A percentile compares a stretch with the other conserved stretches of the same genome.
These are phyloP conservation scores for Herminia tarsipennalis DNA, from an alignment of 2,888 invertebrate genomes.

Conservation along the genomic window DNA sequence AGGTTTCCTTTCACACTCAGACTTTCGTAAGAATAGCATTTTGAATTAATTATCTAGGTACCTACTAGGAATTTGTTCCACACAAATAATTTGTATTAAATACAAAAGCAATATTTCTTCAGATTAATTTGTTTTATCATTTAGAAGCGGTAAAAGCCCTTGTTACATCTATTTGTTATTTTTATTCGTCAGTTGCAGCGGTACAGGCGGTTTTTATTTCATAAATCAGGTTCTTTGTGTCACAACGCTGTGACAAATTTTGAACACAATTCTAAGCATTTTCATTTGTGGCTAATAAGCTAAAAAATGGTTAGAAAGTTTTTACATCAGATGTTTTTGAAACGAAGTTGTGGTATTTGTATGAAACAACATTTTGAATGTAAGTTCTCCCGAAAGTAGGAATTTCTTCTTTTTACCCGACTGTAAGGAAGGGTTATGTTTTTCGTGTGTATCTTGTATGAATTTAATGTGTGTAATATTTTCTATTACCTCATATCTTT, in stretches of 20 bases:
- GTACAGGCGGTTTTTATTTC: constrained; percentile 35
- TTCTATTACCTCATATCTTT: too few species aligned
- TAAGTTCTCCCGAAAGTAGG: too few species aligned
- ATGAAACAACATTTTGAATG: too few species aligned
- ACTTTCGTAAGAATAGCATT: too few species aligned
- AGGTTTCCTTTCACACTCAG: too few species aligned
- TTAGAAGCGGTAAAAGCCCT: constrained; percentile 16
- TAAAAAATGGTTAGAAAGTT: constrained; percentile 22
- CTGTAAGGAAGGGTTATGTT: too few species aligned
- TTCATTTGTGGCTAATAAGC: constrained; percentile 24
- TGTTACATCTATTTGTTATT: constrained; percentile 22
- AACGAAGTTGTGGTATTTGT: too few species aligned
- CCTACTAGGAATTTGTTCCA: too few species aligned
- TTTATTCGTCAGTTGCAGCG: constrained; percentile 36
- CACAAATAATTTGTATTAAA: not conserved
- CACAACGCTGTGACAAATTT: constrained; percentile 36
- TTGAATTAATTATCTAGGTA: too few species aligned
- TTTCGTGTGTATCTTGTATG: too few species aligned
- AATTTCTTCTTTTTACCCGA: too few species aligned
- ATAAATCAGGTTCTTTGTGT: constrained; percentile 43
- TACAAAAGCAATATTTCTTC: constrained; percentile 1
- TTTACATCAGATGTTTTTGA: not conserved
- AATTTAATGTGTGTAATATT: too few species aligned
- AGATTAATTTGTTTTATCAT: constrained; percentile 9
- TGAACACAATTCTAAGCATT: constrained; percentile 30